Evolutionary conservation across 2,113 vertebrate genomes (phyloP).

Genomic region (Perca fluviatilis): DNA sequence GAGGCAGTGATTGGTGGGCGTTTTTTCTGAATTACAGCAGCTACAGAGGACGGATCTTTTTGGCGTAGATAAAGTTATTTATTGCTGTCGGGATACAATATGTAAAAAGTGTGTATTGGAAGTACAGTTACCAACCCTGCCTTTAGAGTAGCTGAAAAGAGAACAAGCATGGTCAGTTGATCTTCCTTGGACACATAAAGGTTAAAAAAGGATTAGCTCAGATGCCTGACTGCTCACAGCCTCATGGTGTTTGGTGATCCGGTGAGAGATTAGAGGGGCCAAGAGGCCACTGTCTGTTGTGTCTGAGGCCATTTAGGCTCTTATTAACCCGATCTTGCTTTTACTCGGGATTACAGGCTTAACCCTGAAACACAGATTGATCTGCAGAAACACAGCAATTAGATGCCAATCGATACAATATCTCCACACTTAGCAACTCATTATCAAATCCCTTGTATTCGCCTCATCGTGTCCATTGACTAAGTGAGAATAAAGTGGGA

Average conservation of each 20-base stretch:
- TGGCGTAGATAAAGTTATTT: too few species aligned
- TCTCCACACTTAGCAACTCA: conserved; percentile 52
- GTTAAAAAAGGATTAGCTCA: conserved; percentile 43
- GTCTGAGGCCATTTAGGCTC: conserved; percentile 44
- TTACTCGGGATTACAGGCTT: conserved; percentile 67
- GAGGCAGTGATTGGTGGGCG: too few species aligned
- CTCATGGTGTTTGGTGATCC: conserved; percentile 35
- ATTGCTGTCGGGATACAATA: too few species aligned
- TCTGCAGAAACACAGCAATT: conserved; percentile 64
- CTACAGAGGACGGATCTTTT: too few species aligned
- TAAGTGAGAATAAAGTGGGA: conserved; percentile 23
- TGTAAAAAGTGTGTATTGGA: too few species aligned
- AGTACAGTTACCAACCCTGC: too few species aligned
- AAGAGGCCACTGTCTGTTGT: conserved; percentile 11
- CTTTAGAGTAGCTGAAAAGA: not conserved
- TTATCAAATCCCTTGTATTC: conserved; percentile 42
- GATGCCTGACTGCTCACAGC: conserved; percentile 19
- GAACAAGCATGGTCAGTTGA: not conserved
- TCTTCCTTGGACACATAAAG: not conserved
- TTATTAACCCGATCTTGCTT: conserved; percentile 44
- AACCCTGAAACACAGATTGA: conserved; percentile 54
- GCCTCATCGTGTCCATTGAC: conserved; percentile 14
- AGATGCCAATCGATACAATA: conserved; percentile 61
- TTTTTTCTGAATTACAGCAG: too few species aligned
- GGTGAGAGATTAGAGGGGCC: conserved; percentile 52